Base-by-base conservation (phyloP, 2,888 invertebrate species). In the Metellina segmentata region DNA sequence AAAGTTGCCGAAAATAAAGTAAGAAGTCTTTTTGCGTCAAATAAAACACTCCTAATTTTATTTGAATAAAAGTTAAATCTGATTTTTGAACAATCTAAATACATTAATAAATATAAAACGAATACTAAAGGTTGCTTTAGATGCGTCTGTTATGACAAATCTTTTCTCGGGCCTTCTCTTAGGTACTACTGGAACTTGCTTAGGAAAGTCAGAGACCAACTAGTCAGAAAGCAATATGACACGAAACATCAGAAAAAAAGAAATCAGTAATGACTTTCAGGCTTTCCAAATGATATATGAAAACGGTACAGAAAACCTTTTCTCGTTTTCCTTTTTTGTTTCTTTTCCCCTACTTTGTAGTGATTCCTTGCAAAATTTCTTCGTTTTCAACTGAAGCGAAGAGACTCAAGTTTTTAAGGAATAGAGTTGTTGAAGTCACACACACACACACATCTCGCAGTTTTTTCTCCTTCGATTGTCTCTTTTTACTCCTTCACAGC, bases 361-460 rank as follows among this genome's bases (percentile, higher is more conserved):
- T 20, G 16, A 20, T 79, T 61, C 61, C 20, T 20, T 61, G 13
- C 61, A 61, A 61, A 79, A 79, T 34, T 79, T 51, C 49, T 49
- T 16, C 9, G 16, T 20, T 70, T 49, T 11, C 51, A 20, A 19
- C 52, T 19, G 82, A 75, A 74, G 72, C 72, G 75, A 74, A 11
- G 61, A 85, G 72, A 53, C 48, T 61, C 72, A 71, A 75, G 52
- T 53, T 85, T 85, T 85, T 53, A 52, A 48, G 61, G 69, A 20
- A 51, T 0, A 13, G 51, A 52, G 49, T 77, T 51, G 77, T 77
- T 13, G 61, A 53, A 79, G 61, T 61, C 79, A n/a, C n/a, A n/a
- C n/a, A n/a, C n/a, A n/a, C n/a, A n/a, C n/a, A n/a, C n/a, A n/a
- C n/a, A 79, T 48, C 61, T 79, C 72, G 71, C 85, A 52, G 74